Base-by-base conservation (phyloP, 2,888 invertebrate species). In the Rhyacophila evoluta region DNA sequence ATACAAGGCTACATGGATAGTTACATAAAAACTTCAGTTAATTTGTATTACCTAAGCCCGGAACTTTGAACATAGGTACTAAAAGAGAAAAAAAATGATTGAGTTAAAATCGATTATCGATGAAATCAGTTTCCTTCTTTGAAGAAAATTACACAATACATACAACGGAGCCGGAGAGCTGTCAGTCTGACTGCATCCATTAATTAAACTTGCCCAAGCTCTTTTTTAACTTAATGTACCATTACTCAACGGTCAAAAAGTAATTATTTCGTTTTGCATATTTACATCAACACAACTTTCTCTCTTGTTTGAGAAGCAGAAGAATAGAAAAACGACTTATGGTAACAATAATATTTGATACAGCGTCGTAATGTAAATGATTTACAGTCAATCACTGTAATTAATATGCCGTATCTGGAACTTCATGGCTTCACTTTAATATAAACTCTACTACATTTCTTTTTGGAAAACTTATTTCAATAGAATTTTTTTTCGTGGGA, bases 351-450 rank as follows among this genome's bases (percentile, higher is more conserved):
- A 33, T 4, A n/a, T n/a, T n/a, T n/a, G n/a, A 33, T 33, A 33
- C 2, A 33, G 29, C 6, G 29, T 33, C 2, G 29, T 6, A 33
- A 33, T 33, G 29, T 6, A 33, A 33, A 4, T 6, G 2, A 1
- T 2, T 28, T 8, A 29, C 8, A n/a, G 12, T 71, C 2, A 3
- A n/a, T 12, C 5, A 71, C 6, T 71, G 28, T 2, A 36, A 29
- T 37, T 70, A 75, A 38, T 71, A 19, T 70, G 38, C 72, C n/a
- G 1, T 77, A 72, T 55, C 78, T 33, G 72, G 89, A 88, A 79
- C 5, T 41, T 11, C 25, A 38, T 27, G 69, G n/a, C n/a, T n/a
- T n/a, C n/a, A n/a, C n/a, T n/a, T n/a, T n/a, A n/a, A n/a, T n/a
- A n/a, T n/a, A n/a, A n/a, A n/a, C n/a, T n/a, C n/a, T n/a, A n/a